phyloP scores from a whole-genome alignment of 2,797 vertebrate species.

The Poliocrania exsul region DNA sequence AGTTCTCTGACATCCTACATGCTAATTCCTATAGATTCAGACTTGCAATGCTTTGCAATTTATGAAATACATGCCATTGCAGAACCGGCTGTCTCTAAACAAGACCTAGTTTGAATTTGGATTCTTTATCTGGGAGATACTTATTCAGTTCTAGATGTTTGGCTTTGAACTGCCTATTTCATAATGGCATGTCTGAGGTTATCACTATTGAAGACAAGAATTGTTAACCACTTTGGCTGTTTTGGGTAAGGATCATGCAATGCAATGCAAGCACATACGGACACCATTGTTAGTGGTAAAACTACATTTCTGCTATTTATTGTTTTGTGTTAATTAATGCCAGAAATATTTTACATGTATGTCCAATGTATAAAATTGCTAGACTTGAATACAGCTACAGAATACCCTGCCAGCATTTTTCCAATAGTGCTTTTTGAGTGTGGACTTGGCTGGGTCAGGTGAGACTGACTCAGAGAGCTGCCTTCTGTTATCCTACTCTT shows the following conservation, averaged over 20 bases:
- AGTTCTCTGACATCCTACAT: background rate
- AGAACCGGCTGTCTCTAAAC: background rate
- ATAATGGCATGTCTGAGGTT: background rate
- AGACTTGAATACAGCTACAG: background rate
- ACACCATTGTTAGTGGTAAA: background rate
- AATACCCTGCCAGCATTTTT: background rate
- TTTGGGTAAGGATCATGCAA: background rate
- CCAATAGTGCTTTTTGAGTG: background rate
- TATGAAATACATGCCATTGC: background rate
- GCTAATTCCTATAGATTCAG: background rate
- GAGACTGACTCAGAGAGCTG: background rate
- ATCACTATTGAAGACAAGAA: rapidly evolving
- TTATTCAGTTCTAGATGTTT: background rate
- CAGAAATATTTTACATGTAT: background rate
- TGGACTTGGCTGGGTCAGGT: slow-evolving; percentile 12
- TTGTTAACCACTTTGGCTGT: background rate
- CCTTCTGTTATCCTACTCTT: slow-evolving; percentile 16
- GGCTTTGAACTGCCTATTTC: background rate
- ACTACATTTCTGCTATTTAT: background rate
- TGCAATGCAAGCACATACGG: rapidly evolving
- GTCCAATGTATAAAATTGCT: background rate
- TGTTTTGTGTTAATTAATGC: background rate
- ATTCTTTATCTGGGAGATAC: background rate
- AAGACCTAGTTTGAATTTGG: background rate
- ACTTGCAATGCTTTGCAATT: background rate